Evolutionary conservation across 2,797 vertebrate genomes (phyloP), one percentile per base, ranked within the genome.

Genomic region (Todus mexicanus): DNA sequence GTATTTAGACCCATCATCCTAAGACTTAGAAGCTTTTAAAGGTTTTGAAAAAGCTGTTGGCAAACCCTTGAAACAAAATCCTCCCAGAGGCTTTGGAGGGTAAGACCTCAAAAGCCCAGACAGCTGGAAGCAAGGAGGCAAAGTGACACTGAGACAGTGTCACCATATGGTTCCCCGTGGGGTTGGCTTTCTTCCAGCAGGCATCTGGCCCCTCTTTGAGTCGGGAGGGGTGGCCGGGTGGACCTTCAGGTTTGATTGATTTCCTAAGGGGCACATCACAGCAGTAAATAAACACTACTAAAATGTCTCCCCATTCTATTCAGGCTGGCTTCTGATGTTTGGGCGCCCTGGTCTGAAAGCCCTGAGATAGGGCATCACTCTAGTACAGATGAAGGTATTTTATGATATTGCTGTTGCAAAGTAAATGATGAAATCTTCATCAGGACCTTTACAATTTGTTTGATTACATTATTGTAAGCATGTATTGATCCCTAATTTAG

Each of bases 231-330:
- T 37, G 65, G 11, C 38, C 2, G 3, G 18, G 16, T 38, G 63
- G 33, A 19, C 60, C 48, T 56, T 18, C 4, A 6, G 12, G 78
- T 47, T 61, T 61, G 45, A n/a, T 10, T 6, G 27, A 50, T 76
- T 40, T 60, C 38, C 57, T 19, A 7, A 57, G 40, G 40, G 25
- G 7, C 27, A 5, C 21, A 26, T 7, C 17, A 1, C 0, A 0
- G 45, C 42, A 23, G 27, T 45, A 19, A 45, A 50, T 27, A 29
- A 63, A 11, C 0, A 1, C 8, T 31, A 25, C 48, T 29, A 12
- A 68, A 60, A 53, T 0, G 1, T 57, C 42, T 42, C 33, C 37
- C 16, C 65, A 23, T 23, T 31, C 31, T 63, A 12, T 53, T 31
- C 33, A 18, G 25, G 29, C 27, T 71, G 37, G 11, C 9, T 51